These are phyloP conservation scores for Phoxinus phoxinus DNA, from an alignment of 2,113 vertebrate species.

Conservation along the genomic window DNA sequence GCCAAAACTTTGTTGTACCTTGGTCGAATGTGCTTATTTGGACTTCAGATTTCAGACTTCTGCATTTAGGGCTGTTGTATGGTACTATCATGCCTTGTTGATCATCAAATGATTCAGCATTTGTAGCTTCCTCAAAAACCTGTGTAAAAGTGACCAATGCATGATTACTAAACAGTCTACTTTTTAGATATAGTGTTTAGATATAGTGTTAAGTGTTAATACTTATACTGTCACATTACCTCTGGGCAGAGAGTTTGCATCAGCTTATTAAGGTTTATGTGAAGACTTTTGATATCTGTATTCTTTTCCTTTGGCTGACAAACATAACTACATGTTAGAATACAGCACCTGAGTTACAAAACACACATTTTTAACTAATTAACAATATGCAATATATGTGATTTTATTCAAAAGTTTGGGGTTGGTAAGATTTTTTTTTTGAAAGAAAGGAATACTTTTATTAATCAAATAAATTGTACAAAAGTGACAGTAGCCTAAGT, in stretches of 20 bases:
- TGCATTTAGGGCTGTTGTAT: constrained; percentile 35
- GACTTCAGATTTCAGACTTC: background rate
- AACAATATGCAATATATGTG: too few relatives aligned
- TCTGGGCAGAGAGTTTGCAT: constrained; percentile 22
- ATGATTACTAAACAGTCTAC: background rate
- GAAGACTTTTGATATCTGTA: constrained; percentile 25
- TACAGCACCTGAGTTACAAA: background rate
- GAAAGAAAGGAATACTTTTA: too few relatives aligned
- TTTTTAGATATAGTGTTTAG: background rate
- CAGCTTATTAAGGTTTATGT: constrained; percentile 49
- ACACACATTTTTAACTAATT: too few relatives aligned
- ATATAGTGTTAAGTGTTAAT: background rate
- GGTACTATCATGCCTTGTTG: constrained; percentile 12
- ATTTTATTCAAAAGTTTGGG: too few relatives aligned
- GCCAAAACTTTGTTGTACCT: background rate
- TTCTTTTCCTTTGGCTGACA: constrained; percentile 18
- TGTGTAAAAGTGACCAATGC: background rate
- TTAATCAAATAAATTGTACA: too few relatives aligned
- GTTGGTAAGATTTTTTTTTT: too few relatives aligned
- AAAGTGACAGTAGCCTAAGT: too few relatives aligned
- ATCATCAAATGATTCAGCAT: background rate
- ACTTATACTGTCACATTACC: constrained; percentile 30
- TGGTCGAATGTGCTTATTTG: background rate
- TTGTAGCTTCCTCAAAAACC: constrained; percentile 20
- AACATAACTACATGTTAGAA: background rate